These are phyloP conservation scores for Triplophysa siluroides DNA, from an alignment of 2,113 vertebrate genomes.

Conservation along the genomic window DNA sequence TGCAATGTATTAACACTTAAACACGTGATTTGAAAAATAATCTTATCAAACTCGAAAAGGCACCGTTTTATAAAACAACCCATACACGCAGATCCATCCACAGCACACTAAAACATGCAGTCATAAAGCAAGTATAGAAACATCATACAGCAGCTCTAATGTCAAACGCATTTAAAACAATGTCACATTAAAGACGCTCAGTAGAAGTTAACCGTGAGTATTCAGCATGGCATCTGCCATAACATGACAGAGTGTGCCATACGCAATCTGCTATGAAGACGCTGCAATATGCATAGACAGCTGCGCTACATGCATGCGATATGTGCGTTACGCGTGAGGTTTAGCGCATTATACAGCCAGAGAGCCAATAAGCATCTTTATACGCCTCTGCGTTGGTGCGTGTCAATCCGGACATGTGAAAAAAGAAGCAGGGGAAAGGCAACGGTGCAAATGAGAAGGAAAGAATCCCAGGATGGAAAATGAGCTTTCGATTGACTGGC, in stretches of 20 bases:
- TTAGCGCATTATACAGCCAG: neutral
- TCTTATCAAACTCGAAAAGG: no score
- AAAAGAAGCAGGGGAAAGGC: neutral
- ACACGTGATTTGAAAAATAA: no score
- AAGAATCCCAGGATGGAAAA: neutral
- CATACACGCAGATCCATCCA: no score
- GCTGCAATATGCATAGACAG: neutral
- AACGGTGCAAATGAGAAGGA: neutral
- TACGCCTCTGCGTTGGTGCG: neutral
- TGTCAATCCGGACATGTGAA: neutral
- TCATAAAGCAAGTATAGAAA: neutral
- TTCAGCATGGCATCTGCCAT: neutral
- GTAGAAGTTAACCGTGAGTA: no score
- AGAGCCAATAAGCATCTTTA: neutral
- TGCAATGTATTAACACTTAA: no score
- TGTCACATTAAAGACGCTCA: neutral
- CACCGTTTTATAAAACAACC: no score
- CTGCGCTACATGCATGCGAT: neutral
- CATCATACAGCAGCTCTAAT: neutral
- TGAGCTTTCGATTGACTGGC: slow-evolving; percentile 26
- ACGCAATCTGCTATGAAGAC: slow-evolving; percentile 2
- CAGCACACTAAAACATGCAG: no score
- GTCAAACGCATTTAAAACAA: neutral
- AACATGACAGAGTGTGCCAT: slow-evolving; percentile 30
- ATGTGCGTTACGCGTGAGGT: neutral